Evolutionary conservation across 2,113 vertebrate species (phyloP), one percentile per base, ranked within the genome.

Genomic region (Canis aureus): DNA sequence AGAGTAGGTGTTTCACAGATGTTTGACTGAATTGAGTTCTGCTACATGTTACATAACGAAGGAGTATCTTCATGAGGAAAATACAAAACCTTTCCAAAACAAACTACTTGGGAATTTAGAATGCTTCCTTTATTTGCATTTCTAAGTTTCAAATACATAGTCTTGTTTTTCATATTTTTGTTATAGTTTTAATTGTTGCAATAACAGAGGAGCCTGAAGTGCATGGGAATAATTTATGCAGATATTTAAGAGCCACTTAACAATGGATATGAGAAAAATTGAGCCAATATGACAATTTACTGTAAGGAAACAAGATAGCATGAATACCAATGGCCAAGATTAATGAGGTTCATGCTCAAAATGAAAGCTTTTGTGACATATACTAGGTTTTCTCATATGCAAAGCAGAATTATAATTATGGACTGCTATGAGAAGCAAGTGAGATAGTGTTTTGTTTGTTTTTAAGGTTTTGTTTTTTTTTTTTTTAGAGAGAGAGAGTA

Each of bases 191-290:
- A 83, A 92, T 87, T 93, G 32, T 80, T 84, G 1, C 16, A 88
- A 25, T 64, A 81, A 80, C 16, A 90, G 22, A 80, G 16, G 35
- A 19, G 80, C 76, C 38, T 55, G 79, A 19, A 60, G 29, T 35
- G 73, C 17, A 80, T 0, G 20, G 38, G 20, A 85, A 16, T 29
- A 85, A 59, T 81, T 81, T 91, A 66, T 20, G 8, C 17, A 88
- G 51, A 55, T n/a, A 9, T 73, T 4, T 23, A 15, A 71, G 22
- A 96, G 69, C 29, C 4, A 95, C 11, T 85, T 69, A 83, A 96
- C 55, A 95, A 82, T 27, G 3, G 38, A 35, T 64, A 53, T 90
- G 80, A 93, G 79, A 95, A 94, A 97, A 78, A 89, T 82, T 53
- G 95, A 94, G 11, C 7, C 57, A 81, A 83, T 51, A 22, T 59